Evolutionary conservation across 92 coral and sea anemone species (phyloP).

Genomic region (Palythoa grandiflora): DNA sequence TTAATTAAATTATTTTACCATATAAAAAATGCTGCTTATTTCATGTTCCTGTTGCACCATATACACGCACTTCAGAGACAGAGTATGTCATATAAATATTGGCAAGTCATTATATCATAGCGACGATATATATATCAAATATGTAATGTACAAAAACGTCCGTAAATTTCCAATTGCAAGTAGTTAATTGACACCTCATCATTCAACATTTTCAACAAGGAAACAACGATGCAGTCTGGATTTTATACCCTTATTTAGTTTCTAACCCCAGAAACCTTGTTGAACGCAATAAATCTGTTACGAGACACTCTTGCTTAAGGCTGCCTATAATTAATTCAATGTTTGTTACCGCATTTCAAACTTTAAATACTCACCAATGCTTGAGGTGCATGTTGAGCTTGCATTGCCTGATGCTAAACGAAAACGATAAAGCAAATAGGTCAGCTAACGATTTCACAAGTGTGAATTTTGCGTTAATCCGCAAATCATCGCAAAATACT

Average conservation of each 20-base stretch:
- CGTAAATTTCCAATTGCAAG: too few species aligned
- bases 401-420: constrained; percentile 68
- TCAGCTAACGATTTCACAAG: background rate
- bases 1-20: too few species aligned
- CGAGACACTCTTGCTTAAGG: background rate
- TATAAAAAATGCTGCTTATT: background rate
- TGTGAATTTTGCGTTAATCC: background rate
- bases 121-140: too few species aligned
- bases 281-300: background rate
- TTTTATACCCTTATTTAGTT: too few species aligned
- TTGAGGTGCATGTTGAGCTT: constrained; percentile 77
- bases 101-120: too few species aligned
- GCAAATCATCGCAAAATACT: background rate
- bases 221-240: background rate
- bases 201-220: background rate
- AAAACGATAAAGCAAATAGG: background rate
- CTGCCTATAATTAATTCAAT: background rate
- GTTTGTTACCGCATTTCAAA: background rate
- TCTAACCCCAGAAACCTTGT: too few species aligned
- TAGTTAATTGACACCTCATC: too few species aligned
- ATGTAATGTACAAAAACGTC: too few species aligned
- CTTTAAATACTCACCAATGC: constrained; percentile 10
- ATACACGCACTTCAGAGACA: background rate
- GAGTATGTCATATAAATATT: too few species aligned
- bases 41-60: background rate